Conservation (phyloP, 2,797 vertebrate species). For the Sarcoramphus papa region DNA sequence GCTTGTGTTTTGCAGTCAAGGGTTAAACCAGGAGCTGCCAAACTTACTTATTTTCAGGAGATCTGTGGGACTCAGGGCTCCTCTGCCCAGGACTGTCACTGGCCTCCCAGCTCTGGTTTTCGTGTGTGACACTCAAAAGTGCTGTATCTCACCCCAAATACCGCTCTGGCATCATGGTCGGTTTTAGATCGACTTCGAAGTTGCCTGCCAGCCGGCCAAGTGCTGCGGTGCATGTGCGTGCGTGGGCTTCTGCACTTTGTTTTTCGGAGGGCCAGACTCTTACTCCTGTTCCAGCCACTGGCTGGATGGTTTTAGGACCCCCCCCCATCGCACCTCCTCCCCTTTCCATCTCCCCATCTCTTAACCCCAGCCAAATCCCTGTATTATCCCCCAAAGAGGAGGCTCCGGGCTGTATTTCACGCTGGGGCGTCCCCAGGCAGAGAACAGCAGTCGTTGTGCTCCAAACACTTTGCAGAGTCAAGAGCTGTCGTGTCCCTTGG, state of each 20-base stretch:
- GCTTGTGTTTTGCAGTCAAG: neutral
- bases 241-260: neutral
- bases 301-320: neutral
- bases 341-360: neutral
- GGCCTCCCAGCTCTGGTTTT: neutral
- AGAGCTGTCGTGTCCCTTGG: neutral
- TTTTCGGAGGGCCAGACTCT: neutral
- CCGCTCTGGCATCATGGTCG: accelerated
- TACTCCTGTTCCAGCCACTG: neutral
- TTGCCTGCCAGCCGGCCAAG: accelerated
- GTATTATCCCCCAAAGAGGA: neutral
- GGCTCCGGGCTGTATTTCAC: neutral
- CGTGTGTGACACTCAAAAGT: neutral
- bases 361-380: neutral
- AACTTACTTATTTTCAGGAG: neutral
- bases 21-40: conserved; percentile 15
- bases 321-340: accelerated
- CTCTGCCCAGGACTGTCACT: neutral
- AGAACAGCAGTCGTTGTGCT: accelerated
- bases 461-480: neutral
- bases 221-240: accelerated
- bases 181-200: neutral
- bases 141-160: neutral
- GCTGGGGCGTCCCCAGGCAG: neutral
- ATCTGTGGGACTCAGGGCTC: neutral